A percentile compares a stretch with the other conserved stretches of the same genome.
Conservation (phyloP, 2,113 vertebrate species). For the Solea solea region DNA sequence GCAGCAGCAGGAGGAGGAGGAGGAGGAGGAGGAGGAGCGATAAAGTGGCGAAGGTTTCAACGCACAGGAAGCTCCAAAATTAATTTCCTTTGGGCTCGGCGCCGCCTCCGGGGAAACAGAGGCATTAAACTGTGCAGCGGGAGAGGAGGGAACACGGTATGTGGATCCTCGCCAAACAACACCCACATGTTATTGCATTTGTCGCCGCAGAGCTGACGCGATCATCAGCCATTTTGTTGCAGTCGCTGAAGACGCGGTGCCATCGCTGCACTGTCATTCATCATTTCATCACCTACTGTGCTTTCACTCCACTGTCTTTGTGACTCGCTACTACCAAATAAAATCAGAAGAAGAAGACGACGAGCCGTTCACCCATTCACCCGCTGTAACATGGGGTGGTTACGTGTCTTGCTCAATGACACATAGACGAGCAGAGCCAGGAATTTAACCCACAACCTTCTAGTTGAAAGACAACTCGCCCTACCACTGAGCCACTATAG, state of each 20-base stretch:
- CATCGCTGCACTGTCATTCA: not conserved
- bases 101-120: conserved; percentile 47
- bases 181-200: conserved; percentile 65
- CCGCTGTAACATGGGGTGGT: too few relatives aligned
- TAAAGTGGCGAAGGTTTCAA: conserved; percentile 34
- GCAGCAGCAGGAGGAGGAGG: not conserved
- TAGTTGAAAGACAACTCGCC: too few relatives aligned
- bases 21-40: conserved; percentile 18
- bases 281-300: conserved; percentile 9
- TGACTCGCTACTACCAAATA: too few relatives aligned
- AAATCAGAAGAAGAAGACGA: too few relatives aligned
- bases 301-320: too few relatives aligned
- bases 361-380: too few relatives aligned
- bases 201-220: conserved; percentile 57
- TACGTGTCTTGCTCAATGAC: too few relatives aligned
- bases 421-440: too few relatives aligned
- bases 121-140: conserved; percentile 58
- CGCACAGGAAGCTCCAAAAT: conserved; percentile 66
- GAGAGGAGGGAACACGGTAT: conserved; percentile 35
- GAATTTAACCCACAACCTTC: too few relatives aligned
- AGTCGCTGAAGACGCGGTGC: conserved; percentile 23
- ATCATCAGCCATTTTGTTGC: conserved; percentile 58
- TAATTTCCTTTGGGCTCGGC: conserved; percentile 55
- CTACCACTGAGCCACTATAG: too few relatives aligned
- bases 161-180: conserved; percentile 23